Base-by-base conservation (phyloP, 1,140 invertebrate genomes). In the Manduca sexta region DNA sequence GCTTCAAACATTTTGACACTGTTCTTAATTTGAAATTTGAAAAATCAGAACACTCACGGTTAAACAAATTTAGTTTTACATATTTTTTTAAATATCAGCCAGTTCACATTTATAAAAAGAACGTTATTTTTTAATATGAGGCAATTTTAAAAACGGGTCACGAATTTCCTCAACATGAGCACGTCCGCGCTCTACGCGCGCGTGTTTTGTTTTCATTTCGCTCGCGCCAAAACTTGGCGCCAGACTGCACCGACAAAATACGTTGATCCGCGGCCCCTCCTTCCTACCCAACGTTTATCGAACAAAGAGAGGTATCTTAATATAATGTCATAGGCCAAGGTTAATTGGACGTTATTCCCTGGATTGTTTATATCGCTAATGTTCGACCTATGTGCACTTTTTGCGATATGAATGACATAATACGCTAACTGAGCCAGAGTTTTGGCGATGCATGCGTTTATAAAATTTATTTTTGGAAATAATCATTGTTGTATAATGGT, bases 151-250 rank as follows among this genome's bases (percentile, higher is more conserved):
- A n/a, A 40, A 5, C 11, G 16, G n/a, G n/a, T 12, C 13, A 11
- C 33, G 11, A 14, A n/a, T 34, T 34, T n/a, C 10, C 16, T 39
- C 16, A 1, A 7, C 5, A 12, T n/a, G 5, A 18, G 38, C 7
- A 47, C 67, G 67, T 70, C 59, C 59, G 59, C 18, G 16, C 67
- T 43, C 53, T 34, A 15, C 51, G 64, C 49, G 45, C 37, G 42
- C 56, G 49, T 17, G 50, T 53, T 53, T 43, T 49, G 17, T 52
- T 30, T 49, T 12, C 16, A 34, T 47, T 29, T 14, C 30, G 49
- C 30, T 56, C n/a, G 17, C 43, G 49, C 43, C 45, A 48, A 52
- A 55, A 26, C 43, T 56, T 50, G 53, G 57, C 57, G 57, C 63
- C 59, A 45, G 33, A 30, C 39, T 18, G 10, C 12, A 8, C 11